Percentiles rank a stretch among this genome's conserved stretches.
Evolutionary conservation across 2,797 vertebrate species (phyloP).

Genomic region (Spinus olivaceus): DNA sequence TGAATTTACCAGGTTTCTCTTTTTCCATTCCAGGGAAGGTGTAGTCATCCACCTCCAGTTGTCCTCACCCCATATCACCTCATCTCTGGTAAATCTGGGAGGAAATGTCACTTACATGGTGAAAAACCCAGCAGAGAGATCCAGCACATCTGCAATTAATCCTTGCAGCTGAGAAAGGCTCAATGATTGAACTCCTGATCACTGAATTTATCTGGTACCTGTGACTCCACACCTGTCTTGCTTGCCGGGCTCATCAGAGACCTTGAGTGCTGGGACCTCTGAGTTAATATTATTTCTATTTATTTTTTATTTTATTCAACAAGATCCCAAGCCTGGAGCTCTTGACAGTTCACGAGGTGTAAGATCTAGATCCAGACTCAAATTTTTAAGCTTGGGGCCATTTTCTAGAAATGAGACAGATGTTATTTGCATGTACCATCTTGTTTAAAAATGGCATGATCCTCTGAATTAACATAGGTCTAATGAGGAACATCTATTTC

Average conservation of each 20-base stretch:
- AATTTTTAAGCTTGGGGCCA: background rate
- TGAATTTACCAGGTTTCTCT: background rate
- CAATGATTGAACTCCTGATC: background rate
- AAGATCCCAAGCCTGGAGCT: background rate
- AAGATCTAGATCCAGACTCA: background rate
- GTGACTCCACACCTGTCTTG: background rate
- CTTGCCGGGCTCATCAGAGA: background rate
- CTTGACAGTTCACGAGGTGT: background rate
- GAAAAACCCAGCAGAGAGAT: background rate
- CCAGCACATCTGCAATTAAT: background rate
- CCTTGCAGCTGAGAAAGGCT: background rate
- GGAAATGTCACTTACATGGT: fast-evolving
- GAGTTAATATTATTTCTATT: background rate
- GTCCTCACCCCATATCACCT: background rate
- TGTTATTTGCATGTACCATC: background rate
- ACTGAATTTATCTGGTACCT: background rate
- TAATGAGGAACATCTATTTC: slow-evolving; percentile 13
- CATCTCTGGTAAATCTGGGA: background rate
- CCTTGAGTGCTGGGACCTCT: background rate
- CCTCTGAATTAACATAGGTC: background rate
- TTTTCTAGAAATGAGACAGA: background rate
- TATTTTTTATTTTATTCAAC: background rate
- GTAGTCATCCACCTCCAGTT: background rate
- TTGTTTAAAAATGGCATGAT: background rate
- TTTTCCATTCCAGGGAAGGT: background rate